Base-by-base conservation (phyloP, 2,113 vertebrate species). In the Sprattus sprattus region DNA sequence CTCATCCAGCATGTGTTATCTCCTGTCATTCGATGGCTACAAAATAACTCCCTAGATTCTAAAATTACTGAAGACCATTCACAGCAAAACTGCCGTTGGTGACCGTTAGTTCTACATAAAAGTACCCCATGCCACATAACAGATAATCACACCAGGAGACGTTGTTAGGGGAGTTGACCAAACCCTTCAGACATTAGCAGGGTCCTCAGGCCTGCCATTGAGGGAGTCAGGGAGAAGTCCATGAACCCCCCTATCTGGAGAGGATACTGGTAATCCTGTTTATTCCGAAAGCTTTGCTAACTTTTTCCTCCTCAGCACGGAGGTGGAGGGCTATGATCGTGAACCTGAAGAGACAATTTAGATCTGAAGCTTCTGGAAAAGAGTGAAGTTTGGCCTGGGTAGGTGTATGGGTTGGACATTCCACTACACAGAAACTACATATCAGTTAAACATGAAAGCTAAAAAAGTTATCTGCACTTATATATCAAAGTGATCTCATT, bases 191-290 rank as follows among this genome's bases (percentile, higher is more conserved):
- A 46, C 60, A 45, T 86, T 44, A 52, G 15, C 25, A 22, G 86
- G 6, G 20, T 18, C 81, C 45, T 67, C 8, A 20, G 44, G 44
- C 64, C 6, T 67, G 45, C 32, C 47, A 45, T 52, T 82, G 50
- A 75, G 46, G 28, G 28, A 15, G 45, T 83, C 82, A 45, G 28
- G 13, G 54, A 82, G 71, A 49, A 54, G 44, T 57, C 3, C 52
- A 64, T 25, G 22, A 50, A 82, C 82, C 81, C 52, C 64, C 16
- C n/a, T 22, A 64, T 86, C 75, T n/a, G 52, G 45, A 57, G 75
- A 81, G 45, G 39, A 85, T 32, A 44, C 57, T 50, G 46, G 85
- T 89, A 87, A 90, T 89, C 85, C 83, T 87, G 88, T 91, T 90
- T 87, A 88, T 39, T 83, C 84, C 83, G 28, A 84, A 87, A 87